Evolutionary conservation across 1,140 invertebrate species (phyloP), one percentile per base, ranked within the genome.

Genomic region (Aphaenogaster floridana): DNA sequence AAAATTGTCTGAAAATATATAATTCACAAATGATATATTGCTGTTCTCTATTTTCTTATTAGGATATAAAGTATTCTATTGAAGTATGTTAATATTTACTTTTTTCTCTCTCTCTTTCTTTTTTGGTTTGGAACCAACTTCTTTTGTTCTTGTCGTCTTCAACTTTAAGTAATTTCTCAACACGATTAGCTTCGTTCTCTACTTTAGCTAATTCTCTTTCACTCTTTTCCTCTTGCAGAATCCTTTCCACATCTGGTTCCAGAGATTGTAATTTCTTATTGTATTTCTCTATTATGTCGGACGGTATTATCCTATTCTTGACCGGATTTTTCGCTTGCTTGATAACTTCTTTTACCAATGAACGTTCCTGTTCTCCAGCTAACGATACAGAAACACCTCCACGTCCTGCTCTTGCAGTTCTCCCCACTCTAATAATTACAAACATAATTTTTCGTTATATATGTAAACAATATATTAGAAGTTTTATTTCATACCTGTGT

Each of bases 401-500:
- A 17, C 97, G 96, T 4, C 99, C 99, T 36, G 99, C 99, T 94
- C 99, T 96, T 7, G 99, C 99, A 13, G 99, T 99, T 92, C 99
- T 95, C 54, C 99, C 99, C 28, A 99, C 98, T 95, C 98, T 95
- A 91, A 90, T 45, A 45, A 81, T 81, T 11, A 83, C 45, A 57
- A 48, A 42, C 1, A 50, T 64, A 77, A 63, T 66, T 72, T 61
- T 36, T 28, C 36, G 17, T 57, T 71, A n/a, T n/a, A 64, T 17
- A 72, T 9, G 3, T 76, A 28, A 8, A 57, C 1, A 59, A 13
- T 11, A 66, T 59, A 42, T 59, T 36, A 52, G 11, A 21, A 36
- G 11, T 52, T 61, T 71, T 9, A 69, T 96, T 97, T 71, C 1
- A 63, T 97, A 97, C 94, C 97, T 96, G 93, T 99, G 99, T 94